A percentile compares a stretch with the other conserved stretches of the same genome.
Evolutionary conservation across 2,113 vertebrate genomes (phyloP).

Genomic region (Pygathrix nemaeus): DNA sequence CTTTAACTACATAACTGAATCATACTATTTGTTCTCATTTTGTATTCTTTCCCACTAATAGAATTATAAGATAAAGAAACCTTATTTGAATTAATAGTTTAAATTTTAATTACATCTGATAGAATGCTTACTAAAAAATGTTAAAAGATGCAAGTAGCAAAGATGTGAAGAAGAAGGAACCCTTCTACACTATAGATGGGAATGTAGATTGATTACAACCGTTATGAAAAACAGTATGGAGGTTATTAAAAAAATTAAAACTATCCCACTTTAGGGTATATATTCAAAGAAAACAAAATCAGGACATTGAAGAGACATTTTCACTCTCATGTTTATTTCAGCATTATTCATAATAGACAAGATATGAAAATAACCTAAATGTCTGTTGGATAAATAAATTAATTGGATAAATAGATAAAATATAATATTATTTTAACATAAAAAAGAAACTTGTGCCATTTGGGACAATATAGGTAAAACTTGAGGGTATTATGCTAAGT

Average conservation of each 20-base stretch:
- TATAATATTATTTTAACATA: neutral
- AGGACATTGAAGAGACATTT: neutral
- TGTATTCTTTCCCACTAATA: neutral
- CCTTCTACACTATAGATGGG: rapidly evolving
- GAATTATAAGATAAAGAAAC: neutral
- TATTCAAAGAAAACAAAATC: neutral
- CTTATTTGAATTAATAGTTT: neutral
- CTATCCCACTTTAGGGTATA: neutral
- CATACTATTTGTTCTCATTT: neutral
- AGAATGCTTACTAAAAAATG: neutral
- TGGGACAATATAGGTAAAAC: neutral
- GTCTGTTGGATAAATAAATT: neutral
- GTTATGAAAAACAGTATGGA: neutral
- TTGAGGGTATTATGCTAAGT: neutral
- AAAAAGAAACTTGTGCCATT: neutral
- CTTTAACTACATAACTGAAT: neutral
- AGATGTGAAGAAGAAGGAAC: neutral
- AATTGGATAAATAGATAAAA: neutral
- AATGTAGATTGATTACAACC: neutral
- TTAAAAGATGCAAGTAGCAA: neutral
- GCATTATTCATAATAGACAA: neutral
- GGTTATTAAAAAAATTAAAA: neutral
- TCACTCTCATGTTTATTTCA: neutral
- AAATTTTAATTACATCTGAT: neutral
- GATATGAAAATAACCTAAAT: neutral